Evolutionary conservation across 2,888 invertebrate species (phyloP), one percentile per base, ranked within the genome.

Genomic region (Xanthorhoe designata): DNA sequence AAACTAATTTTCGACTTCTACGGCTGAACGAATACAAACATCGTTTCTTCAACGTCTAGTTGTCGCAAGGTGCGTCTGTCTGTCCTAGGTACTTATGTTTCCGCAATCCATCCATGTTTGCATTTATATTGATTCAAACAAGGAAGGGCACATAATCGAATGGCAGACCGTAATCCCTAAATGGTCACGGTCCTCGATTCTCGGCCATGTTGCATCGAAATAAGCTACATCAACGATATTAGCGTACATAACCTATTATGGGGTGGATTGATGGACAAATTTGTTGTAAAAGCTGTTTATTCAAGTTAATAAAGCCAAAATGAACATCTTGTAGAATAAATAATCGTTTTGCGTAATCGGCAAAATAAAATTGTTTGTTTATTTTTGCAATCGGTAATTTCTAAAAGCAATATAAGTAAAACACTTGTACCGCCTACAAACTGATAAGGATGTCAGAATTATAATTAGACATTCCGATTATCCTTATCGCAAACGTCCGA

Each of bases 101-200:
- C 61, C 51, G 38, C 55, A 60, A 59, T 51, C 42, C 60, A 55
- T 51, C 53, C 35, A 42, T 19, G 61, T 64, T 68, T 68, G 68
- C 68, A 61, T 64, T 68, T 64, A 60, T 67, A 68, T 64, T 68
- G 67, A 68, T 68, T 65, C 61, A 53, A 50, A 68, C 57, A 61
- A 68, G 64, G 68, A 68, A 68, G 64, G 68, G 64, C 62, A 56
- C 38, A 54, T 66, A 70, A n/a, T 72, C 69, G 58, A 60, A 73
- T 70, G 66, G 59, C 71, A 29, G 68, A 19, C 50, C 24, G 50
- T 62, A 49, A 55, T 53, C 73, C 71, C 53, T 69, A 65, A 18
- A 66, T 54, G 64, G 71, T 49, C 49, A 66, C 53, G 50, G 32
- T 54, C 50, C 32, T 52, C 59, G 24, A 68, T 58, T 68, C 52